phyloP scores from a whole-genome alignment of 2,797 vertebrate species.

The Sylvilagus floridanus region DNA sequence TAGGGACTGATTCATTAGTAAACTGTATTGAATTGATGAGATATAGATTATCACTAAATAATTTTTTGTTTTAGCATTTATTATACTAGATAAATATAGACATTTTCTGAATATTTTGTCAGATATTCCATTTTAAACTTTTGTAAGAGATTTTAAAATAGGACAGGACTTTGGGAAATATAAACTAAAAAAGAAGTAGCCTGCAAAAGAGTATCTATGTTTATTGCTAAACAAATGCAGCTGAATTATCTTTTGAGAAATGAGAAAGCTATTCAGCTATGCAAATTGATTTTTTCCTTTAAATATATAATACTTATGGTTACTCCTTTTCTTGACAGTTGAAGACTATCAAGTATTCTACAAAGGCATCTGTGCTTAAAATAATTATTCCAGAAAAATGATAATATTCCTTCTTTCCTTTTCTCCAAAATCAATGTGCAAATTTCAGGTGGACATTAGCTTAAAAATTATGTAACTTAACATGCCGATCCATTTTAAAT shows the following conservation, averaged over 20 bases:
- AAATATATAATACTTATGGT: background rate
- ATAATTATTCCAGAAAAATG: background rate
- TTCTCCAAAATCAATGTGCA: background rate
- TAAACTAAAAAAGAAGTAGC: constrained; percentile 46
- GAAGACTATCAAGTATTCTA: background rate
- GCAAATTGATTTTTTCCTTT: constrained; percentile 25
- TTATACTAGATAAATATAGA: background rate
- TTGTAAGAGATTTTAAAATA: background rate
- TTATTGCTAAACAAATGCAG: constrained; percentile 44
- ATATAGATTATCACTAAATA: background rate
- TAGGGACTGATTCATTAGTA: background rate
- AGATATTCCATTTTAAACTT: constrained; percentile 15
- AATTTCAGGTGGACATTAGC: constrained; percentile 17
- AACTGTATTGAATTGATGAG: background rate
- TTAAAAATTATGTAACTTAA: constrained; percentile 42
- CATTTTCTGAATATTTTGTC: background rate
- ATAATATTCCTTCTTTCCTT: background rate
- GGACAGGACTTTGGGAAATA: background rate
- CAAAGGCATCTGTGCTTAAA: background rate
- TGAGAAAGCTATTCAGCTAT: constrained; percentile 3
- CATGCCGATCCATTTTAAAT: background rate
- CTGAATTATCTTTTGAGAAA: constrained; percentile 53
- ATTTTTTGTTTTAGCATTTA: background rate
- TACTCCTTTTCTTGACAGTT: background rate
- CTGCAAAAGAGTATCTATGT: background rate